Evolutionary conservation across 2,888 invertebrate genomes (phyloP).

Genomic region (Cosmia trapezina): DNA sequence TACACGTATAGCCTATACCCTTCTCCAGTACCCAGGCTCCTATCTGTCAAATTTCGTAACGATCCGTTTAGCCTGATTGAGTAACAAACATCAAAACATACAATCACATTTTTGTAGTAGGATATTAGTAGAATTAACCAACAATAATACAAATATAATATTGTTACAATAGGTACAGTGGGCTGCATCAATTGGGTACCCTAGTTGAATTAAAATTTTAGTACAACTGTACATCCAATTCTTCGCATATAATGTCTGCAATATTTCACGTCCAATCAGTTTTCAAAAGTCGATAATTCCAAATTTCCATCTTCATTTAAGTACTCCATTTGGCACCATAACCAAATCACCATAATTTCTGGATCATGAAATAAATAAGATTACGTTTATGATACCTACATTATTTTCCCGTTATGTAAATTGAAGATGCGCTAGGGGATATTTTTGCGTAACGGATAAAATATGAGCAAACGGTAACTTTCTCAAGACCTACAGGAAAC

Average conservation of each 20-base stretch:
- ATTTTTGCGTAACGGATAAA: conserved; percentile 39
- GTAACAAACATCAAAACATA: too few relatives aligned
- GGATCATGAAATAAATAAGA: conserved; percentile 14
- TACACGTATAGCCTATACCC: too few relatives aligned
- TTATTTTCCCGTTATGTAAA: conserved; percentile 45
- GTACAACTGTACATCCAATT: too few relatives aligned
- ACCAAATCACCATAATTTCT: conserved; percentile 20
- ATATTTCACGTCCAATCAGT: not conserved
- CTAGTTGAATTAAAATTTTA: too few relatives aligned
- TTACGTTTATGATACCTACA: conserved; percentile 27
- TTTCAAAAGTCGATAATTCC: not conserved
- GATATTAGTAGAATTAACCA: too few relatives aligned
- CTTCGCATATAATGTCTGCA: not conserved
- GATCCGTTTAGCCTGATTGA: too few relatives aligned
- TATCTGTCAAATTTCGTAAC: too few relatives aligned
- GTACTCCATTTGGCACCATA: not conserved
- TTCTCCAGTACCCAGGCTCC: too few relatives aligned
- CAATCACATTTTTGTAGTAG: too few relatives aligned
- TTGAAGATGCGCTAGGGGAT: conserved; percentile 19
- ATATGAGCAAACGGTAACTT: conserved; percentile 33
- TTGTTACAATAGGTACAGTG: too few relatives aligned
- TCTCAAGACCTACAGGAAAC: conserved; percentile 11
- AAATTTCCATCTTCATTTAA: not conserved
- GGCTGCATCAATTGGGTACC: too few relatives aligned
- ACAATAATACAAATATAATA: too few relatives aligned